Evolutionary conservation across 2,797 vertebrate genomes (phyloP), one percentile per base, ranked within the genome.

Genomic region (Coccyzus lansbergi): DNA sequence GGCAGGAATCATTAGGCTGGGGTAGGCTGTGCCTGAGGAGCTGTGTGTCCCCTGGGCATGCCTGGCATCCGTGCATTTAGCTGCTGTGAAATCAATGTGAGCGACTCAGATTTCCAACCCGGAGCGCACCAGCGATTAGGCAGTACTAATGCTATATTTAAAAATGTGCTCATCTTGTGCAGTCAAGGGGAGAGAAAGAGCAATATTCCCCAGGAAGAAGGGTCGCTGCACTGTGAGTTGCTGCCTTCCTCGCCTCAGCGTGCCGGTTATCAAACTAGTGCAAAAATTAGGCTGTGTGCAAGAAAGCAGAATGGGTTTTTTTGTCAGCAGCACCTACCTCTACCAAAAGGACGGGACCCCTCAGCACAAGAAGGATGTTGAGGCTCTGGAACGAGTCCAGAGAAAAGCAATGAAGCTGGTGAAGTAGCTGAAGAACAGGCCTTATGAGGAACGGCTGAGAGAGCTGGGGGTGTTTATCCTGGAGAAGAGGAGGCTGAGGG

Each of bases 1-100:
- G 93, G 87, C 87, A 93, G 91, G 18, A 76, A 49, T 67, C 69
- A 3, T 75, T 28, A 10, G 71, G 12, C 44, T 0, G 0, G 77
- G 75, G 58, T 59, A 38, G 70, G 86, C 90, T 36, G 83, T 36
- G 87, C 70, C 19, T 6, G 42, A 62, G 83, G 86, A 88, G 70
- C 88, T 15, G 67, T 3, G 2, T 31, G 34, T 78, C 62, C 92
- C 91, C 65, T 0, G 4, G 81, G 79, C 72, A 36, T 0, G 10
- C 76, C 83, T 8, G 65, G 33, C 36, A 22, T 36, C 79, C 3
- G 9, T 10, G 91, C 84, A 3, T 63, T 88, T 79, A 51, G 77
- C 86, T 62, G 80, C 93, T 72, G 80, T 6, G 92, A 80, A 71
- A 95, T 78, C 95, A 11, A 31, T 76, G 90, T 58, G 36, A 48